Evolutionary conservation across 2,113 vertebrate genomes (phyloP), one percentile per base, ranked within the genome.

Genomic region (Esox niger): DNA sequence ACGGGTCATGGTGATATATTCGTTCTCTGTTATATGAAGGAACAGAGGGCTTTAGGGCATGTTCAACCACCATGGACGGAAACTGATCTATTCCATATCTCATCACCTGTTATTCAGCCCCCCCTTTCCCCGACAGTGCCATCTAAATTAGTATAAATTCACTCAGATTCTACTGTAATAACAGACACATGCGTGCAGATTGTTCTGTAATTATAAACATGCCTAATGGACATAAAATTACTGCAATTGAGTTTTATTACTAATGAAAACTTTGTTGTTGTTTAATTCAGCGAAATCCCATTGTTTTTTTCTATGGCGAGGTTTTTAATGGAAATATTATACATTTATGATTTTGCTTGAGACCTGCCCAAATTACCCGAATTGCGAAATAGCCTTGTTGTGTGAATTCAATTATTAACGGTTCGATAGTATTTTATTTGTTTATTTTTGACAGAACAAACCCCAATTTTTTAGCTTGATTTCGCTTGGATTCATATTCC

Each of bases 181-280:
- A 94, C 94, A 91, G 92, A 94, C 94, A 92, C 93, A 93, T 93
- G 92, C 92, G 91, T 94, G 93, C 93, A 93, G 93, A 93, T 94
- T 94, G 94, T 92, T 91, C 92, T 92, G 93, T 94, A 95, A 94
- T 93, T 94, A 92, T 92, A 94, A 94, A 93, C 94, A 93, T 94
- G 93, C 92, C 92, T 92, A 93, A 95, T 94, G 88, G 93, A 89
- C 93, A 94, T 92, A 93, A 92, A 94, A 95, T 93, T 91, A 93
- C 92, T 92, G 86, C 15, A 29, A 30, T 59, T 59, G 57, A n/a
- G 31, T 59, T 29, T 20, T 59, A 55, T 6, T 23, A n/a, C 52
- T 55, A 52, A 52, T 52, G 11, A n/a, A 52, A 52, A 52, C n/a
- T 23, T 52, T 52, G 47, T 52, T n/a, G 47, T 52, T 52, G n/a